Evolutionary conservation across 2,113 vertebrate species (phyloP).

Genomic region (Sminthopsis crassicaudata): DNA sequence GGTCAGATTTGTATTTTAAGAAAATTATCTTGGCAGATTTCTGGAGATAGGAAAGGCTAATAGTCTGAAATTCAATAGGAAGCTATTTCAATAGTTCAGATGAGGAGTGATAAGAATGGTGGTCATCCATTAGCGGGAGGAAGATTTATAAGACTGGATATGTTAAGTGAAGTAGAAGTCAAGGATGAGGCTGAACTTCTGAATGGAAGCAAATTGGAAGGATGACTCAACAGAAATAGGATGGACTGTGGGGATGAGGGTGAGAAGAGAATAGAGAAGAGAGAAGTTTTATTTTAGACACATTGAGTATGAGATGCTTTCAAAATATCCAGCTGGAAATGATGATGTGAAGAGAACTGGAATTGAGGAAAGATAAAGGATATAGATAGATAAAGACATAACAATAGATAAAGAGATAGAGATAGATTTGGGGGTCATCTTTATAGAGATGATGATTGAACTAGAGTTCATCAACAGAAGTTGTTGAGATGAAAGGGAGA

Average conservation of each 20-base stretch:
- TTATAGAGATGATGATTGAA: not conserved
- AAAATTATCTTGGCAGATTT: not conserved
- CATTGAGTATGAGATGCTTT: not conserved
- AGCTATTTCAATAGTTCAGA: not conserved
- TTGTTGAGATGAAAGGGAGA: not conserved
- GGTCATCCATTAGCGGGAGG: not conserved
- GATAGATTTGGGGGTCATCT: not conserved
- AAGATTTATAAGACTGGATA: not conserved
- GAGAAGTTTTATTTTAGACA: conserved; percentile 17
- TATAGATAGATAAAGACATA: not conserved
- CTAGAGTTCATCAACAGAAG: not conserved
- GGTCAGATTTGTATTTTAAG: not conserved
- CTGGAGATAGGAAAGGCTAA: not conserved
- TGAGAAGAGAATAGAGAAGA: not conserved
- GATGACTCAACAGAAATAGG: not conserved
- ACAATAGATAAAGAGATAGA: not conserved
- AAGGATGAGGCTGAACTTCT: not conserved
- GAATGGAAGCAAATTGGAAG: not conserved
- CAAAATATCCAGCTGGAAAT: not conserved
- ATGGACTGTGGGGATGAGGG: no score
- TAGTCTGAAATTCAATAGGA: not conserved
- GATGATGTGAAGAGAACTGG: not conserved
- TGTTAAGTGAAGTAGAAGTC: not conserved
- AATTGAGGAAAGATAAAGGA: not conserved
- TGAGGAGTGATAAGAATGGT: not conserved